Percentiles rank a stretch among this genome's conserved stretches.
These are phyloP conservation scores for Anoplophora glabripennis DNA, from an alignment of 1,140 invertebrate genomes.

Conservation along the genomic window DNA sequence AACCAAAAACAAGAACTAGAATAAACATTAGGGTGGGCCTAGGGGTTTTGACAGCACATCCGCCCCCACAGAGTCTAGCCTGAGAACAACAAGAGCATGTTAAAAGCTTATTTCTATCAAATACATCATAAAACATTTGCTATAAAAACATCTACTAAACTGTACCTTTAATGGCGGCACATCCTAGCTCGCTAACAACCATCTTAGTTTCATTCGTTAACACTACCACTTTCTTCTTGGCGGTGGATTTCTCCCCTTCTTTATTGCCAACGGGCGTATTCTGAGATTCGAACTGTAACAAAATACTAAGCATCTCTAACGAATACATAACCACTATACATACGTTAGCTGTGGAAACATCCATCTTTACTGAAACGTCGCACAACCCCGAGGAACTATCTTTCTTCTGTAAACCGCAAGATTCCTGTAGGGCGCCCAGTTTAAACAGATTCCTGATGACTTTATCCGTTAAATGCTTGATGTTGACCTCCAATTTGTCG, in stretches of 20 bases:
- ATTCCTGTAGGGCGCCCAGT: conserved; percentile 54
- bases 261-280: not conserved
- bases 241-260: not conserved
- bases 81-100: too few relatives aligned
- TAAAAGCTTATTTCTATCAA: too few relatives aligned
- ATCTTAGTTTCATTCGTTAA: conserved; percentile 53
- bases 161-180: conserved; percentile 78
- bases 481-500: conserved; percentile 52
- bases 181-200: conserved; percentile 68
- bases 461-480: conserved; percentile 59
- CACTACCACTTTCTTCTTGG: conserved; percentile 21
- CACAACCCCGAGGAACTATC: not conserved
- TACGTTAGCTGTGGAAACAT: conserved; percentile 13
- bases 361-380: conserved; percentile 34
- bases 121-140: too few relatives aligned
- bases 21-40: too few relatives aligned
- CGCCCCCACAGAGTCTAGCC: too few relatives aligned
- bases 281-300: not conserved
- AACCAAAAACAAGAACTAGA: too few relatives aligned
- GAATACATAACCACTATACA: conserved; percentile 3
- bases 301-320: too few relatives aligned
- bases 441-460: conserved; percentile 59
- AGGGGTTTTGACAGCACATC: too few relatives aligned
- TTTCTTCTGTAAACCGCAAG: conserved; percentile 11
- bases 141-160: too few relatives aligned